phyloP scores from a whole-genome alignment of 2,888 invertebrate genomes.

The Hirudinaria manillensis region DNA sequence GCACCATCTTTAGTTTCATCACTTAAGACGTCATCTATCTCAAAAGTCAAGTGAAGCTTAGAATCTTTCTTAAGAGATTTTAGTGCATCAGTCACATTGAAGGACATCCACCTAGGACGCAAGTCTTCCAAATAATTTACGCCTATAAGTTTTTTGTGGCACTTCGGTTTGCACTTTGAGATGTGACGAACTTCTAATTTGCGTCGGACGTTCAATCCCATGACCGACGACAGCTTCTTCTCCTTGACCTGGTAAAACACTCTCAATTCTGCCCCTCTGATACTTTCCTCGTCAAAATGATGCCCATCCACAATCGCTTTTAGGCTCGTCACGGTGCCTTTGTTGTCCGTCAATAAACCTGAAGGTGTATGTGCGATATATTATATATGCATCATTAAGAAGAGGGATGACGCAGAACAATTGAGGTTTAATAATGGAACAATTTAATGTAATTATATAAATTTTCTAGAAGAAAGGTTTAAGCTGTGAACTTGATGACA shows the following conservation, averaged over 20 bases:
- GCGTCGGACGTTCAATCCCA: neutral
- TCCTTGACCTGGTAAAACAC: neutral
- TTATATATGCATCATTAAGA: no score
- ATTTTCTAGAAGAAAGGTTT: neutral
- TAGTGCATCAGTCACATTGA: conserved; percentile 13
- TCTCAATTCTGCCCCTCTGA: conserved; percentile 14
- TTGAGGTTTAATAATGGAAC: neutral
- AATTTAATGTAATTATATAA: neutral
- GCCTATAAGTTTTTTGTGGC: neutral
- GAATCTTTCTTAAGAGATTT: neutral
- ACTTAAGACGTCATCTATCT: neutral
- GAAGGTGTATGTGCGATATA: neutral
- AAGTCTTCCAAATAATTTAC: neutral
- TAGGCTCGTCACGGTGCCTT: neutral
- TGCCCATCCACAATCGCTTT: neutral
- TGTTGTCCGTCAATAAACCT: conserved; percentile 2
- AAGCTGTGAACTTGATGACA: neutral
- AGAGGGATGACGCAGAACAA: no score
- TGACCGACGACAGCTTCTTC: neutral
- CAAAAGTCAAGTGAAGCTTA: conserved; percentile 8
- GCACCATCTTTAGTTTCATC: neutral
- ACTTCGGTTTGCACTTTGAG: neutral
- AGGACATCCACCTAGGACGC: conserved; percentile 17
- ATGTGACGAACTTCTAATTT: neutral
- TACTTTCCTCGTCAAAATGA: neutral